Evolutionary conservation across 2,888 invertebrate species (phyloP), one percentile per base, ranked within the genome.

Genomic region (Chrysodeixis includens): DNA sequence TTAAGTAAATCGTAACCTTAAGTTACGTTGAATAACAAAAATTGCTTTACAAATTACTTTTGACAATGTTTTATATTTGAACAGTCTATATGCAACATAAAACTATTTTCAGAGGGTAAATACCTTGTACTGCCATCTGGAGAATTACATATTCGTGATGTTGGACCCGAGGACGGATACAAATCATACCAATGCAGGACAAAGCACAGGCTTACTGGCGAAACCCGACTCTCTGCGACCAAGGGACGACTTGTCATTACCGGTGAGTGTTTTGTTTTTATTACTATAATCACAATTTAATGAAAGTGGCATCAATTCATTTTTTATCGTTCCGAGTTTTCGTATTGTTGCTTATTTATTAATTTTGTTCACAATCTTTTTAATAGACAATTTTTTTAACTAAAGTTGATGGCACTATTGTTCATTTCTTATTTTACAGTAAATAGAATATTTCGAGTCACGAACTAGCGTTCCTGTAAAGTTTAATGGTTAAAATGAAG

Each of bases 141-240:
- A 78, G 99, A 99, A 93, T 96, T 99, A 76, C 99, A 99, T 93
- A 98, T 99, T 86, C 97, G 98, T 88, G 98, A 99, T 95, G 99
- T 99, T 71, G 98, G 98, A 91, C 98, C 98, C 74, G 98, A 98
- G 91, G 99, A 99, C 92, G 98, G 98, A 74, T 98, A 98, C 93
- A 98, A 98, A 93, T 98, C 98, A 70, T 99, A 98, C 90, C 98
- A 98, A 93, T 99, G 99, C 91, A 97, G 98, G 83, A 99, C 99
- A 68, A 98, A 98, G 91, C 99, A 99, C 90, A 96, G 98, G 86
- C 96, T 99, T 62, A 99, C 98, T 81, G 98, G 98, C 79, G 98
- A 99, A 96, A 98, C 98, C 64, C 96, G 98, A 89, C 95, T 99
- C 80, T 98, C 98, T 84, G 98, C 98, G 62, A 98, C 98, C 66